Evolutionary conservation across 2,113 vertebrate species (phyloP).

Genomic region (Orthonyx spaldingii): DNA sequence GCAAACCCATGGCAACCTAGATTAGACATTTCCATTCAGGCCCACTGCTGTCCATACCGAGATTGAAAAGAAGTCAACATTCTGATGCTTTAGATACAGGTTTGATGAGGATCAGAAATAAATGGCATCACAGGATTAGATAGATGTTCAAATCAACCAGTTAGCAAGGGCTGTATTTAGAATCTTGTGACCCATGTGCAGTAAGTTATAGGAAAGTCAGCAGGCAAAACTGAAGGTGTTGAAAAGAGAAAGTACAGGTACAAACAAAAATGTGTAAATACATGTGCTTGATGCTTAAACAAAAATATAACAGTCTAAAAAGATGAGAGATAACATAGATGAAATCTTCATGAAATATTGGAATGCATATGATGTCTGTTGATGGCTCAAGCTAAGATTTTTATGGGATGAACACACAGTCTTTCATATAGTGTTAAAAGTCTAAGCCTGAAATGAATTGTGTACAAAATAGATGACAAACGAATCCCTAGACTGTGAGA

Average conservation of each 20-base stretch:
- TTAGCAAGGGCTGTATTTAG: neutral
- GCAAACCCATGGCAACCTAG: neutral
- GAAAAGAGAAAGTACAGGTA: neutral
- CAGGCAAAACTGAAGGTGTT: neutral
- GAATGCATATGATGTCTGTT: neutral
- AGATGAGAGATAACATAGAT: neutral
- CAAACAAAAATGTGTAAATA: neutral
- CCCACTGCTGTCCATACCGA: neutral
- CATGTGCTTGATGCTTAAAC: neutral
- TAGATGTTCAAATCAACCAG: neutral
- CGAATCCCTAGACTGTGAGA: neutral
- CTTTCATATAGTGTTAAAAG: neutral
- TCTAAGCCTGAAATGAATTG: neutral
- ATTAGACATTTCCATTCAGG: neutral
- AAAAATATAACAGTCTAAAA: neutral
- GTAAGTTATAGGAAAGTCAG: neutral
- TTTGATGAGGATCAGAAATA: neutral
- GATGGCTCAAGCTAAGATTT: neutral
- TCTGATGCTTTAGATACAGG: neutral
- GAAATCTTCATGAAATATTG: neutral
- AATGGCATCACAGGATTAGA: neutral
- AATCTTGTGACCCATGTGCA: neutral
- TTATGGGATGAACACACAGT: neutral
- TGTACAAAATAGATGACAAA: neutral
- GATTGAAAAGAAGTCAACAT: neutral